Conservation (phyloP, 1,140 invertebrate genomes). For the Dendrolimus kikuchii region DNA sequence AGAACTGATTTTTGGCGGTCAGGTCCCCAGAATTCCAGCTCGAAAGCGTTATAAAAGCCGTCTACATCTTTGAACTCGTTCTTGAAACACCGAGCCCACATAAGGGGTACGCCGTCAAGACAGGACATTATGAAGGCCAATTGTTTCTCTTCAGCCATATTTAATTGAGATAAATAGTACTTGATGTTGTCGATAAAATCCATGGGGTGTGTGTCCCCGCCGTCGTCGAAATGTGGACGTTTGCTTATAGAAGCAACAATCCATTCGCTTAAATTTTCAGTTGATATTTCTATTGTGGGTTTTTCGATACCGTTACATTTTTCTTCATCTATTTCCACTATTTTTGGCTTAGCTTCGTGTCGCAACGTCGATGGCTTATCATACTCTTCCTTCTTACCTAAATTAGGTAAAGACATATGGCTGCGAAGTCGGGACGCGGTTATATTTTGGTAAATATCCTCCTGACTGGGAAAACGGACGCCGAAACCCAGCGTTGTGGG, state of each 20-base stretch:
- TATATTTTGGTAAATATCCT: conserved; percentile 54
- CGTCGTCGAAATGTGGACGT: conserved; percentile 58
- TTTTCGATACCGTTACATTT: conserved; percentile 18
- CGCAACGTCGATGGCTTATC: conserved; percentile 31
- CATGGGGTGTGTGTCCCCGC: conserved; percentile 55
- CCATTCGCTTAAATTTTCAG: conserved; percentile 49
- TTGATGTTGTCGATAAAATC: conserved; percentile 60
- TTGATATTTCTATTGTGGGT: conserved; percentile 30
- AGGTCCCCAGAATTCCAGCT: conserved; percentile 59
- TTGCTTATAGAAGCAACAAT: conserved; percentile 49
- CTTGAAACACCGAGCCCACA: conserved; percentile 63
- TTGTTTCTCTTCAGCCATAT: conserved; percentile 46
- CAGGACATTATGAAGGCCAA: conserved; percentile 57
- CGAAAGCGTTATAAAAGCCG: conserved; percentile 50
- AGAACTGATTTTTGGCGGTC: conserved; percentile 57
- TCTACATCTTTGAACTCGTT: conserved; percentile 49
- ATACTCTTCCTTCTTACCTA: conserved; percentile 44
- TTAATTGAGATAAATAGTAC: conserved; percentile 58
- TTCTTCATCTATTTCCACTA: conserved; percentile 54
- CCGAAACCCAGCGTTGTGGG: conserved; percentile 56
- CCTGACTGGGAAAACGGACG: conserved; percentile 61
- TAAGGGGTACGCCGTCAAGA: conserved; percentile 52
- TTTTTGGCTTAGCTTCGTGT: conserved; percentile 34
- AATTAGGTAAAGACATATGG: conserved; percentile 60
- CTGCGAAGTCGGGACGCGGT: conserved; percentile 56